A percentile compares a stretch with the other conserved stretches of the same genome.
These are phyloP conservation scores for Strigamia transsilvanica DNA, from an alignment of 2,888 invertebrate species.

Conservation along the genomic window DNA sequence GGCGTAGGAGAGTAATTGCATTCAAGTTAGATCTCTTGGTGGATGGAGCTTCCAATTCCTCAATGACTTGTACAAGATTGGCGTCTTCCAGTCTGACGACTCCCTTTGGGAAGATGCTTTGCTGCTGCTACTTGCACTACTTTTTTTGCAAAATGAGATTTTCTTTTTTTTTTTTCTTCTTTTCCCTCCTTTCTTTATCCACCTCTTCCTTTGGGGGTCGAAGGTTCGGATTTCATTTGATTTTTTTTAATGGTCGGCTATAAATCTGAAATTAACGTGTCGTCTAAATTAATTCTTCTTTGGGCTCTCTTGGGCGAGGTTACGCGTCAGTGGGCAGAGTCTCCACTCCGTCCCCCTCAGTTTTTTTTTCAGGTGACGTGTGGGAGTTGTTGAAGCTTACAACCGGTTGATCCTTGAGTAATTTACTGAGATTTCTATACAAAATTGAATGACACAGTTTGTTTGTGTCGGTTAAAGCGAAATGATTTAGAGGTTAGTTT, in stretches of 20 bases:
- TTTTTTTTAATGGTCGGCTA: constrained; percentile 34
- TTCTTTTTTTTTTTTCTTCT: neutral
- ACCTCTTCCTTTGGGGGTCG: constrained; percentile 40
- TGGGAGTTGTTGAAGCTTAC: constrained; percentile 36
- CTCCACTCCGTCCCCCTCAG: neutral
- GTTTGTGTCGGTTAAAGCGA: neutral
- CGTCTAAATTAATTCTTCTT: constrained; percentile 33
- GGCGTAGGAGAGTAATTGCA: constrained; percentile 49
- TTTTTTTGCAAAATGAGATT: constrained; percentile 45
- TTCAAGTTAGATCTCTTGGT: constrained; percentile 47
- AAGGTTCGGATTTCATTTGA: constrained; percentile 32
- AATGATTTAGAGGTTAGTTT: neutral
- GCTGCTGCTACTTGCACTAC: constrained; percentile 35
- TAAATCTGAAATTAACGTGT: constrained; percentile 48
- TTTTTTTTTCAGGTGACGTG: neutral
- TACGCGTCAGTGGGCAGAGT: constrained; percentile 26
- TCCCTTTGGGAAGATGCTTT: constrained; percentile 49
- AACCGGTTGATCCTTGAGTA: constrained; percentile 33
- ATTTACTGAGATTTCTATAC: neutral
- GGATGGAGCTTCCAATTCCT: constrained; percentile 47
- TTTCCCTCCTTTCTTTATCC: neutral
- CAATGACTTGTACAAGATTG: constrained; percentile 49
- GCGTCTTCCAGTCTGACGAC: constrained; percentile 49
- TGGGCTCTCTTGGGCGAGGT: constrained; percentile 25
- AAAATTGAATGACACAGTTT: neutral